Evolutionary conservation across 1,140 invertebrate species (phyloP), one percentile per base, ranked within the genome.

Genomic region (Drosophila ohnishii): DNA sequence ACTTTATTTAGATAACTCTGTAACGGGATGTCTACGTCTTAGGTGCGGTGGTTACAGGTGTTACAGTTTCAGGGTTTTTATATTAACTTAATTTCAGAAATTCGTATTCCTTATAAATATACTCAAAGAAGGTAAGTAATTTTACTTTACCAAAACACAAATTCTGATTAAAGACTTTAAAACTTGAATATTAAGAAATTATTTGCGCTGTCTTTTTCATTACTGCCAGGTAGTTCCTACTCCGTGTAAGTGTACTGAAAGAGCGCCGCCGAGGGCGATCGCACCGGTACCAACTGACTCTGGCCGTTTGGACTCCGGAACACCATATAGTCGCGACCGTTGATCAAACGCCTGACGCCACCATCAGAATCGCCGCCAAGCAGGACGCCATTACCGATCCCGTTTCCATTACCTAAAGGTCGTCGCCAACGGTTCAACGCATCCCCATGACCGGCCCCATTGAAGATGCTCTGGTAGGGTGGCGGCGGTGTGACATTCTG

Each of bases 291-390:
- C 28, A 96, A 92, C 71, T 94, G 93, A 10, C 92, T 94, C 19
- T 93, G 93, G 0, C 95, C 95, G 45, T 92, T 92, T 2, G 92
- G 88, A 28, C 93, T 93, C 7, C 93, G 93, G 22, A 95, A 92
- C 0, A 96, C 93, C 82, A 94, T 95, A 92, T 96, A 96, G 79
- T 96, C 94, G 55, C 95, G 92, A 2, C 95, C 95, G 75, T 96
- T 96, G n/a, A 96, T 94, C 13, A 93, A 91, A 59, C 93, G 93
- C 59, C 91, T 93, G 7, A 89, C 76, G 2, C 86, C 90, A 9
- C 30, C 25, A 32, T 66, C 58, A n/a, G 78, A 42, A 7, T 66
- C 62, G 13, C 42, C 58, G 7, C 73, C 80, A 16, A 80, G 63
- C 0, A 77, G 28, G 9, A 72, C 37, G 1, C 90, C 90, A 7